phyloP scores from a whole-genome alignment of 1,140 invertebrate genomes.

The Chrysoperla carnea region DNA sequence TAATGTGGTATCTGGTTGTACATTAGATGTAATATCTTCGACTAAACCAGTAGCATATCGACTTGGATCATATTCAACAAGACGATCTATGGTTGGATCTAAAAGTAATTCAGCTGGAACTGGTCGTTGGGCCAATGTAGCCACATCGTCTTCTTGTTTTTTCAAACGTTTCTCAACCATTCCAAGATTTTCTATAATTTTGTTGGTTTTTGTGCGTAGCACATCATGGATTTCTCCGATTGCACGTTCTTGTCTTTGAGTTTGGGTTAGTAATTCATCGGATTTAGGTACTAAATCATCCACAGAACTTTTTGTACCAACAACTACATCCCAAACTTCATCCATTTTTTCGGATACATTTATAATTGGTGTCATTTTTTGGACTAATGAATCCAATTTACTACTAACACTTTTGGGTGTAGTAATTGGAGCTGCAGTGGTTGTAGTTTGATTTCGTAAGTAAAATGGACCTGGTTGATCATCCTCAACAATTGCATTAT shows the following conservation, averaged over 20 bases:
- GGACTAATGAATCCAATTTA: constrained; percentile 58
- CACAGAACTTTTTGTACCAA: constrained; percentile 69
- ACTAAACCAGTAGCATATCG: constrained; percentile 23
- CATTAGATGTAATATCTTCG: constrained; percentile 6
- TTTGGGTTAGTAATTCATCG: constrained; percentile 67
- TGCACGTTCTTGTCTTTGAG: constrained; percentile 67
- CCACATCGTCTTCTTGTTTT: constrained; percentile 63
- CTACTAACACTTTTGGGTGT: constrained; percentile 35
- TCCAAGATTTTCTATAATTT: constrained; percentile 73
- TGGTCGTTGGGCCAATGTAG: constrained; percentile 46
- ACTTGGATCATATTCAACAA: constrained; percentile 56
- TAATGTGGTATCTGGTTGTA: constrained; percentile 13
- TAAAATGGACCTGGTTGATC: constrained; percentile 20
- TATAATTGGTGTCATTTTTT: constrained; percentile 63
- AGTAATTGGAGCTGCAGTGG: constrained; percentile 29
- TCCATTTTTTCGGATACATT: constrained; percentile 80
- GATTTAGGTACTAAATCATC: constrained; percentile 71
- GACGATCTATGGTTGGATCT: constrained; percentile 56
- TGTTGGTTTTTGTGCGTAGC: constrained; percentile 59
- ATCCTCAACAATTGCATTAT: constrained; percentile 53
- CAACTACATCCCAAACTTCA: constrained; percentile 74
- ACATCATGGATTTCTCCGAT: constrained; percentile 77
- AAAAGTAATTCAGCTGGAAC: constrained; percentile 51
- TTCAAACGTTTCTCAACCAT: constrained; percentile 67
- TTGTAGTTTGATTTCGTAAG: constrained; percentile 22